phyloP scores from a whole-genome alignment of 2,113 vertebrate genomes.

The Pleuronectes platessa region DNA sequence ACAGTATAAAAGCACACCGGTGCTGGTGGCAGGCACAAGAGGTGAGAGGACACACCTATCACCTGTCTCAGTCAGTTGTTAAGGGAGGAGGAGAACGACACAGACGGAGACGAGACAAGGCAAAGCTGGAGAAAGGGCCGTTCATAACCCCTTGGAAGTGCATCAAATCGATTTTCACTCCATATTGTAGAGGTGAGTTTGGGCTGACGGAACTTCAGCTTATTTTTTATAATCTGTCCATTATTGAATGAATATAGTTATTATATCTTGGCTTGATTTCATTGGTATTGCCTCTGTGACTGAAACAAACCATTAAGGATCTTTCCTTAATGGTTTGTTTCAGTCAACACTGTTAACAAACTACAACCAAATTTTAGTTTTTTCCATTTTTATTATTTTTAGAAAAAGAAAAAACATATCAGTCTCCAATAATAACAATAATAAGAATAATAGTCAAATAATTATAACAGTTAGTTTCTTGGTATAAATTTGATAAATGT shows the following conservation, averaged over 20 bases:
- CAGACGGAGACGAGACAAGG: neutral
- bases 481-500: no score
- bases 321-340: no score
- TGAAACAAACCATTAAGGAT: no score
- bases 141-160: constrained; percentile 6
- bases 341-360: neutral
- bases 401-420: neutral
- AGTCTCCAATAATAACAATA: no score
- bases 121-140: neutral
- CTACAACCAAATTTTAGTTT: neutral
- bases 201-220: neutral
- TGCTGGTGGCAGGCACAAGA: constrained; percentile 18
- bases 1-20: constrained; percentile 67
- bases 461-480: no score
- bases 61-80: constrained; percentile 7
- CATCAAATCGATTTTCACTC: neutral
- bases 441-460: no score
- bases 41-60: constrained; percentile 52
- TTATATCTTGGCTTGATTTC: no score
- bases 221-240: neutral
- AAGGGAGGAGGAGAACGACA: neutral
- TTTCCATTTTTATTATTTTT: neutral
- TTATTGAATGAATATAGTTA: neutral
- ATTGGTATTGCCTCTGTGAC: no score
- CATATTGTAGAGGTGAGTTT: constrained; percentile 56